Evolutionary conservation across 2,113 vertebrate genomes (phyloP).

Genomic region (Myodes glareolus): DNA sequence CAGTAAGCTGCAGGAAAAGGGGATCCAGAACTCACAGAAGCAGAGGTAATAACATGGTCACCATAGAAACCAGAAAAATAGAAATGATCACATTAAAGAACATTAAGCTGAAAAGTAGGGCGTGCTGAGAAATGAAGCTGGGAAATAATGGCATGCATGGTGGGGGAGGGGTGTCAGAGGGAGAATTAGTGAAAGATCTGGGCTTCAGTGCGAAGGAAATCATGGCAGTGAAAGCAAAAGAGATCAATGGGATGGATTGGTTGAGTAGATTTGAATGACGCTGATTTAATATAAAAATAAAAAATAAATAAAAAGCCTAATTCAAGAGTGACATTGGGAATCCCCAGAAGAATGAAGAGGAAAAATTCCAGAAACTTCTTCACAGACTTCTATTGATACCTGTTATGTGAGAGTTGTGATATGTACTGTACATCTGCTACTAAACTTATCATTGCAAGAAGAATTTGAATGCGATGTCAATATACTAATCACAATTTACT

Average conservation of each 20-base stretch:
- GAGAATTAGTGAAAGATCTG: background rate
- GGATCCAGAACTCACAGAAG: background rate
- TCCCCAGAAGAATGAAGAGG: background rate
- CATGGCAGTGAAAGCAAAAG: background rate
- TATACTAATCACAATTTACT: background rate
- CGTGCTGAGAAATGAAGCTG: background rate
- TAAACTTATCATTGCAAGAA: conserved; percentile 10
- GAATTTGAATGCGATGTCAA: background rate
- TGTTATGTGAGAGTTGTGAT: background rate
- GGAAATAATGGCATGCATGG: background rate
- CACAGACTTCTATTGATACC: background rate
- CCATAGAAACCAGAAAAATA: background rate
- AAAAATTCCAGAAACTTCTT: background rate
- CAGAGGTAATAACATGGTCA: conserved; percentile 3
- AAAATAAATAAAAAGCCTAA: background rate
- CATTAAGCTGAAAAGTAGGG: background rate
- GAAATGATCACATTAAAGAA: background rate
- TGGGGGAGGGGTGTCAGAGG: background rate
- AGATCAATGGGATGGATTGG: background rate
- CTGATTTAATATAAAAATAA: background rate
- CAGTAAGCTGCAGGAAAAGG: background rate
- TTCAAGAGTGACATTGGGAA: background rate
- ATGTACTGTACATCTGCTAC: background rate
- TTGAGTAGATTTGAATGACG: background rate
- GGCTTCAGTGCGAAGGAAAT: background rate